These are phyloP conservation scores for Ophioderma brevispina DNA, from an alignment of 35 echinoderm and acorn worm species.

Conservation along the genomic window DNA sequence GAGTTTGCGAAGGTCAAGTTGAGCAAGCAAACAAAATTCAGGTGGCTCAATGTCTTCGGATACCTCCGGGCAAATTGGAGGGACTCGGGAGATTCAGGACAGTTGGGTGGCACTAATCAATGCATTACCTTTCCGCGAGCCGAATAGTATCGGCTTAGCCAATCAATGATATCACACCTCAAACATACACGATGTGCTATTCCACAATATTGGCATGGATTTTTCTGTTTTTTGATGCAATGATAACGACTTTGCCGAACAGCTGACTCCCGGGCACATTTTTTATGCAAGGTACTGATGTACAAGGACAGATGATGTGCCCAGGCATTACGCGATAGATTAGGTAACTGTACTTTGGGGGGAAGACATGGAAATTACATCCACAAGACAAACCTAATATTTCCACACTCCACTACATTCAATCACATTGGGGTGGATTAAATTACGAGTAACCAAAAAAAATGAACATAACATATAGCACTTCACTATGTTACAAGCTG, in stretches of 20 bases:
- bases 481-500: background rate
- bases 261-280: background rate
- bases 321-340: background rate
- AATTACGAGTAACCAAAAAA: background rate
- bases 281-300: background rate
- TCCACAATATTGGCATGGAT: background rate
- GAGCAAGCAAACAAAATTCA: background rate
- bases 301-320: background rate
- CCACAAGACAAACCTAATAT: background rate
- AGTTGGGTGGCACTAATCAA: background rate
- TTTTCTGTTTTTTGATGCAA: too few relatives aligned
- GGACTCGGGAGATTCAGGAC: background rate
- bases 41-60: background rate
- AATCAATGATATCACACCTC: background rate
- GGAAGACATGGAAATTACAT: background rate
- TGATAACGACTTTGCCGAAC: background rate
- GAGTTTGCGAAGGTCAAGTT: background rate
- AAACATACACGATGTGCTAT: background rate
- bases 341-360: slow-evolving; percentile 9
- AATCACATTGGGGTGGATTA: background rate
- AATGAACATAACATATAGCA: background rate
- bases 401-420: background rate
- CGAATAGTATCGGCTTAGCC: background rate
- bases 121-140: background rate
- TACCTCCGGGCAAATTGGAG: background rate